These are phyloP conservation scores for Podotricha telesiphe DNA, from an alignment of 2,888 invertebrate species.

Conservation along the genomic window DNA sequence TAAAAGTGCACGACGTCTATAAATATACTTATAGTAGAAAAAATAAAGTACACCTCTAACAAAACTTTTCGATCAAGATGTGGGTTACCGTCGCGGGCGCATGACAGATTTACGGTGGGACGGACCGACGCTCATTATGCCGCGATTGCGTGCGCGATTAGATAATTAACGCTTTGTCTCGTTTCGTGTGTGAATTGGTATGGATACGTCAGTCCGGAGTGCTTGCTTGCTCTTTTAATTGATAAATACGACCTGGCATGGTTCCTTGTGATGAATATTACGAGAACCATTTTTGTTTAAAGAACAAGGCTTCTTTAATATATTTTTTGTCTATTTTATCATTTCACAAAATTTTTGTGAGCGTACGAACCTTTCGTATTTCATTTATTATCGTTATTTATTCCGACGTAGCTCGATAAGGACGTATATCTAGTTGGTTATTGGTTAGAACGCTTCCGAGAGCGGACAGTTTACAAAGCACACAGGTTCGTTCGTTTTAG, in stretches of 20 bases:
- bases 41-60: conserved; percentile 6
- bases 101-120: conserved; percentile 80
- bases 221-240: not conserved
- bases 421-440: too few relatives aligned
- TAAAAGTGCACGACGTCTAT: not conserved
- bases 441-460: too few relatives aligned
- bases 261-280: not conserved
- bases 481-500: too few relatives aligned
- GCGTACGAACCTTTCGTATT: too few relatives aligned
- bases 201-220: conserved; percentile 12
- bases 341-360: too few relatives aligned
- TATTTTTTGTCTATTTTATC: too few relatives aligned
- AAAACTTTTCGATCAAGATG: conserved; percentile 62
- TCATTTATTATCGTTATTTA: too few relatives aligned
- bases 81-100: conserved; percentile 61
- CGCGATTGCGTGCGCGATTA: conserved; percentile 70
- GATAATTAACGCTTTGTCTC: conserved; percentile 68
- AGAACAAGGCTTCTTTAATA: too few relatives aligned
- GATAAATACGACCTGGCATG: not conserved
- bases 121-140: conserved; percentile 53
- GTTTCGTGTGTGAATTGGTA: conserved; percentile 23
- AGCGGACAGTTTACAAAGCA: too few relatives aligned
- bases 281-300: not conserved
- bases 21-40: not conserved
- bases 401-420: too few relatives aligned